Base-by-base conservation (phyloP, 1,140 invertebrate genomes). In the Stratiolaelaps scimitus region DNA sequence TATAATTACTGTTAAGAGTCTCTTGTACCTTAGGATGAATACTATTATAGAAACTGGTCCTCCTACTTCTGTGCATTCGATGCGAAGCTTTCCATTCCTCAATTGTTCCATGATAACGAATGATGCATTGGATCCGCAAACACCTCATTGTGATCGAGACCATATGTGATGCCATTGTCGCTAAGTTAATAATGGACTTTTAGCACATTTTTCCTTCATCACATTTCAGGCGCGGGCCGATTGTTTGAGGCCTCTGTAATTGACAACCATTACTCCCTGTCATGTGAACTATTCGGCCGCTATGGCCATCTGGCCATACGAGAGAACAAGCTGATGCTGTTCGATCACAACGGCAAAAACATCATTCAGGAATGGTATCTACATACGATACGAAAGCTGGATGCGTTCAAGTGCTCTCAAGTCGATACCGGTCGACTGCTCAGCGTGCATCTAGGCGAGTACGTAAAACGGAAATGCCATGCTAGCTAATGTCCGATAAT, bases 301-400 rank as follows among this genome's bases (percentile, higher is more conserved):
- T 71, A 70, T 43, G 70, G 70, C 0, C 65, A 70, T 43, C 20
- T 71, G 23, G 34, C 64, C 1, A 43, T 68, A 43, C 65, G 67
- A 2, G 45, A 43, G 4, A 67, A 64, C 15, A 70, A 70, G 26
- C 26, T 71, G 23, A 67, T 68, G 10, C 47, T 71, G 2, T 34
- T 64, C 0, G 65, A 69, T 56, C 64, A 67, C 6, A 65, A 71
- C 10, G 68, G 65, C 15, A 68, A 67, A 5, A 48, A 69, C 44
- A 67, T 71, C 4, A 65, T 71, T 17, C 68, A 70, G 28, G 70
- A 71, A 30, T 71, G 70, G 70, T 67, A 69, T 23, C 60, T 70
- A 6, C 66, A 69, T 65, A 69, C 67, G 10, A 48, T 70, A 15
- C 65, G 67, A 20, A 64, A 66, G 5, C 66, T 69, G 29, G 40